These are phyloP conservation scores for Melanotaenia maccullochi DNA, from an alignment of 2,797 vertebrate genomes.

Conservation along the genomic window DNA sequence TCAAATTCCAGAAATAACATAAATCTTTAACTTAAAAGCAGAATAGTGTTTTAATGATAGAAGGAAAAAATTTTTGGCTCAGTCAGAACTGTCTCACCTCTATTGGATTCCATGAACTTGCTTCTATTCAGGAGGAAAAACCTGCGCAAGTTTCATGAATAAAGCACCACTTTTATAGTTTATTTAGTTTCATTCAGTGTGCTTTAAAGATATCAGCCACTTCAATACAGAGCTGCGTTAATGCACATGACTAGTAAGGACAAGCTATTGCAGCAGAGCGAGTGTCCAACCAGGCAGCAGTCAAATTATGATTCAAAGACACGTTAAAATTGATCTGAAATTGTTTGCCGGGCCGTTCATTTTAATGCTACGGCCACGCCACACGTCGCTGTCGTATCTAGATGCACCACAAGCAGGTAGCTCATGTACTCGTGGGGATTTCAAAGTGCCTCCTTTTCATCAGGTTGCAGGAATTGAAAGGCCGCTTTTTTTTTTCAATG, in stretches of 20 bases:
- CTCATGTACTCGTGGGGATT: conserved; percentile 66
- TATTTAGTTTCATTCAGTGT: conserved; percentile 75
- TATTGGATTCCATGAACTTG: conserved; percentile 20
- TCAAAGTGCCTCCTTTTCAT: conserved; percentile 75
- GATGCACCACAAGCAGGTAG: conserved; percentile 70
- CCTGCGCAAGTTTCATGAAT: conserved; percentile 72
- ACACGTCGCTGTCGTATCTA: conserved; percentile 55
- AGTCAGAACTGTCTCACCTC: conserved; percentile 25
- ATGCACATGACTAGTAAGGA: conserved; percentile 72
- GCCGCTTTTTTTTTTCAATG: conserved; percentile 72
- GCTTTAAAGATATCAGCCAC: conserved; percentile 77
- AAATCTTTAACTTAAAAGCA: conserved; percentile 16
- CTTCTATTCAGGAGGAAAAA: conserved; percentile 45
- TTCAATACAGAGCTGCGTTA: conserved; percentile 74
- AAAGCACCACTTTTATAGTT: conserved; percentile 81
- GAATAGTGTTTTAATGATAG: conserved; percentile 23
- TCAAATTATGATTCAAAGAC: conserved; percentile 66
- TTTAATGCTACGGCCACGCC: conserved; percentile 56
- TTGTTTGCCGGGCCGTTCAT: conserved; percentile 51
- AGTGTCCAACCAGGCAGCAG: conserved; percentile 67
- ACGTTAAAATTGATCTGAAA: conserved; percentile 64
- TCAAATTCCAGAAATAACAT: not conserved
- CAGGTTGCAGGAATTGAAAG: conserved; percentile 81
- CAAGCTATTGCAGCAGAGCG: conserved; percentile 69
- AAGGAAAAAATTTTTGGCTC: conserved; percentile 33